Conservation (phyloP, 1,140 invertebrate genomes). For the Zaprionus nigranus region DNA sequence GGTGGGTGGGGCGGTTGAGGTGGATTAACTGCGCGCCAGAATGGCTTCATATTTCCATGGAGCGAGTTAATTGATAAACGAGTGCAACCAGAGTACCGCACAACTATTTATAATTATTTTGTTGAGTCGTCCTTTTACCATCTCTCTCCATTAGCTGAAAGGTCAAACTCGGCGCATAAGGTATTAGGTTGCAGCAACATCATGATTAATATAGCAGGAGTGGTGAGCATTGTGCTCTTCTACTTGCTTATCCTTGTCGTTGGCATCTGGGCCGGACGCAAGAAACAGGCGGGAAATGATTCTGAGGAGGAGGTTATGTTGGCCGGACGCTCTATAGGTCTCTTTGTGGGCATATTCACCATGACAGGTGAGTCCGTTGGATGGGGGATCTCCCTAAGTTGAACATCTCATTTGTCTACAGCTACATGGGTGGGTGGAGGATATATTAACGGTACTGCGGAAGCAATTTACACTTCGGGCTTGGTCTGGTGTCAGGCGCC, state of each 20-base stretch:
- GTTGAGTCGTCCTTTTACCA: conserved; percentile 16
- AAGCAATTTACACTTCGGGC: conserved; percentile 96
- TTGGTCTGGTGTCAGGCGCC: conserved; percentile 98
- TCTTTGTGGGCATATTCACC: conserved; percentile 98
- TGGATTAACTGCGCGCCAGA: conserved; percentile 34
- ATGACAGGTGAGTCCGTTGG: conserved; percentile 92
- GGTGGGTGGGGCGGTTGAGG: background rate
- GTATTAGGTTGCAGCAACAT: conserved; percentile 81
- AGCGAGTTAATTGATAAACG: conserved; percentile 52
- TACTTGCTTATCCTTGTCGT: conserved; percentile 96
- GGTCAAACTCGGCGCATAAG: conserved; percentile 48
- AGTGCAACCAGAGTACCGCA: conserved; percentile 23
- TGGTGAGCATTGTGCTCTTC: conserved; percentile 96
- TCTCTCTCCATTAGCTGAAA: conserved; percentile 49
- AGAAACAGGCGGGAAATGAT: conserved; percentile 93
- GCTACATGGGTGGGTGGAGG: conserved; percentile 99
- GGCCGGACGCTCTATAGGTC: conserved; percentile 96
- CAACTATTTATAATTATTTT: conserved; percentile 34
- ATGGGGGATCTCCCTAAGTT: background rate
- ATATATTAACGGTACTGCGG: conserved; percentile 99
- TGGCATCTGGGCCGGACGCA: conserved; percentile 97
- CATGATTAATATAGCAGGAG: conserved; percentile 95
- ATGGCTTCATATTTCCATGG: conserved; percentile 66
- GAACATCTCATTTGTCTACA: conserved; percentile 68
- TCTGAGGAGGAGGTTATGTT: conserved; percentile 98